Evolutionary conservation across 2,888 invertebrate species (phyloP).

Genomic region (Syrista parreyssii): DNA sequence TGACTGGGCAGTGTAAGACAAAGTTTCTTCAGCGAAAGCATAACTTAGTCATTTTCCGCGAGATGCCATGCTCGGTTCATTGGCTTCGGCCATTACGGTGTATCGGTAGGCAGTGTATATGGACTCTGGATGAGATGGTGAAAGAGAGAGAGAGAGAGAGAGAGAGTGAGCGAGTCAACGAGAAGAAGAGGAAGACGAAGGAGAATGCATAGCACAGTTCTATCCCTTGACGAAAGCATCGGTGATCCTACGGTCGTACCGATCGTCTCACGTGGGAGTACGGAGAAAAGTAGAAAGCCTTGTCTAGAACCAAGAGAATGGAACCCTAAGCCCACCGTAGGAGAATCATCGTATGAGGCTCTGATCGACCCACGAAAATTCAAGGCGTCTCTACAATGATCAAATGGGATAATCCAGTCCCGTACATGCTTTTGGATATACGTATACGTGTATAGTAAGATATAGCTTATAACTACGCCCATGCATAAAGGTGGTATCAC

Average conservation of each 20-base stretch:
- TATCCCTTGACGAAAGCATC: neutral
- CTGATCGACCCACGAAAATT: neutral
- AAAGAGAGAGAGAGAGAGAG: constrained; percentile 11
- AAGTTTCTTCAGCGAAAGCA: neutral
- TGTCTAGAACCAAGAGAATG: neutral
- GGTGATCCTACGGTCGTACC: neutral
- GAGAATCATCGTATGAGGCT: neutral
- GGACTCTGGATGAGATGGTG: constrained; percentile 8
- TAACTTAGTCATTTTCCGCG: neutral
- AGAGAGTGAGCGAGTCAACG: constrained; percentile 2
- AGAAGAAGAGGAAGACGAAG: constrained; percentile 5
- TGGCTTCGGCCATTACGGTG: neutral
- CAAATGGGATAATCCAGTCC: neutral
- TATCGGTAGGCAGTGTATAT: neutral
- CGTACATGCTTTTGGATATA: neutral
- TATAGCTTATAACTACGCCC: neutral
- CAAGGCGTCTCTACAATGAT: neutral
- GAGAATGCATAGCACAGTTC: constrained; percentile 25
- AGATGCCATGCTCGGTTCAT: neutral
- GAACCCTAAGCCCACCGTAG: neutral
- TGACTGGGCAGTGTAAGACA: neutral
- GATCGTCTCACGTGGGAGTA: neutral
- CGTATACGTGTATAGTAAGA: neutral
- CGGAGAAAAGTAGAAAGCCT: neutral
- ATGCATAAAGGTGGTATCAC: neutral